phyloP scores from a whole-genome alignment of 1,140 invertebrate genomes.

The Diorhabda sublineata region DNA sequence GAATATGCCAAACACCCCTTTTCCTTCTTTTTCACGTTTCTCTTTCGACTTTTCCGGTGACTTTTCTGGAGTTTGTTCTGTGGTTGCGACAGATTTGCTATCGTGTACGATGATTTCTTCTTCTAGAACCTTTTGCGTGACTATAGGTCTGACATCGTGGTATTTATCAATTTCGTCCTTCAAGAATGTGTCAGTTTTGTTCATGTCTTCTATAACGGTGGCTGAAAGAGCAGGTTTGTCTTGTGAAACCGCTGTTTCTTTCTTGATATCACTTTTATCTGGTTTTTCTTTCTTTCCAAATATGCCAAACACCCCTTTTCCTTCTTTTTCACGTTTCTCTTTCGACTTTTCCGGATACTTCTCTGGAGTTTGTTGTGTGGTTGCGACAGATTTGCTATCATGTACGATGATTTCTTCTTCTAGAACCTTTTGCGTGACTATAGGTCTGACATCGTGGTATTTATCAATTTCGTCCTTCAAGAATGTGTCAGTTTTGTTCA shows the following conservation, averaged over 20 bases:
- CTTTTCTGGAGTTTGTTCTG: neutral
- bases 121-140: neutral
- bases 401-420: neutral
- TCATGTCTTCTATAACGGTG: constrained; percentile 16
- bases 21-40: constrained; percentile 16
- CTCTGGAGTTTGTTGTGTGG: neutral
- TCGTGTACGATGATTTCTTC: too few relatives aligned
- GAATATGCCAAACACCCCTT: constrained; percentile 15
- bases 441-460: constrained; percentile 25
- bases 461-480: constrained; percentile 24
- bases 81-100: too few relatives aligned
- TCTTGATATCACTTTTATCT: constrained; percentile 1
- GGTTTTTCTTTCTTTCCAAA: constrained; percentile 20
- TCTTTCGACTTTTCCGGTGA: neutral
- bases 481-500: constrained; percentile 21
- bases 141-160: constrained; percentile 19
- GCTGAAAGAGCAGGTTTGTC: constrained; percentile 13
- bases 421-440: neutral
- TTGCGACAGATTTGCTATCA: neutral
- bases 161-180: constrained; percentile 25
- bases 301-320: constrained; percentile 16
- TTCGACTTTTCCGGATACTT: too few relatives aligned
- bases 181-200: constrained; percentile 23
- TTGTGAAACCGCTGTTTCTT: neutral
- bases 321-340: constrained; percentile 13